Base-by-base conservation (phyloP, 2,888 invertebrate species). In the Dicycla oo region DNA sequence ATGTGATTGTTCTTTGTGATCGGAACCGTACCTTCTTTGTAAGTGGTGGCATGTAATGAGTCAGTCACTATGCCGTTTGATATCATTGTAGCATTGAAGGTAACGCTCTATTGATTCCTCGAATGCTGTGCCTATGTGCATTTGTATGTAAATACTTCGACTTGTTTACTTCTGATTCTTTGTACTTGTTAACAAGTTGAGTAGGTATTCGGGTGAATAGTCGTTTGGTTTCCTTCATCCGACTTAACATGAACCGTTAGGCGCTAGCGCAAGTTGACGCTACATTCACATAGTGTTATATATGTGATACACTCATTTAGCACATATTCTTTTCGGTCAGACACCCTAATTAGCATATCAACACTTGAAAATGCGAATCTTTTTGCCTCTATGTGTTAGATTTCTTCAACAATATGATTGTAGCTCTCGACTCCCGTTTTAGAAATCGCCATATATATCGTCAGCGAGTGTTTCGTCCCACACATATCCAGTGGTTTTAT, bases 401-500 rank as follows among this genome's bases (percentile, higher is more conserved):
- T 43, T 45, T 51, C 23, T 62, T 26, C 18, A 61, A 57, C 47
- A 61, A 78, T 30, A 26, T 54, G 26, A 13, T 8, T n/a, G 23
- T 63, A 67, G 40, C 11, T 66, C 30, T 26, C 26, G 51, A 47
- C 18, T 15, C 23, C 23, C n/a, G 20, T 53, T 65, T 51, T 61
- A 51, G 45, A 81, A 66, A 57, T 30, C 43, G 51, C 51, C 51
- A 49, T 43, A 38, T 53, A 40, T 49, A 57, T 62, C 30, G 38
- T 64, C 13, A 38, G 78, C 60, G 54, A 69, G 34, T 73, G 51
- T 34, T 45, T 73, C 74, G 64, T 66, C 80, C 83, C 80, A 79
- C 80, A 69, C 74, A 69, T 73, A 82, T 82, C 69, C 80, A 82
- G 73, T 79, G 74, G 73, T 78, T 84, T 85, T 83, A 86, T 86